phyloP scores from a whole-genome alignment of 1,140 invertebrate species.

The Dysdera silvatica region DNA sequence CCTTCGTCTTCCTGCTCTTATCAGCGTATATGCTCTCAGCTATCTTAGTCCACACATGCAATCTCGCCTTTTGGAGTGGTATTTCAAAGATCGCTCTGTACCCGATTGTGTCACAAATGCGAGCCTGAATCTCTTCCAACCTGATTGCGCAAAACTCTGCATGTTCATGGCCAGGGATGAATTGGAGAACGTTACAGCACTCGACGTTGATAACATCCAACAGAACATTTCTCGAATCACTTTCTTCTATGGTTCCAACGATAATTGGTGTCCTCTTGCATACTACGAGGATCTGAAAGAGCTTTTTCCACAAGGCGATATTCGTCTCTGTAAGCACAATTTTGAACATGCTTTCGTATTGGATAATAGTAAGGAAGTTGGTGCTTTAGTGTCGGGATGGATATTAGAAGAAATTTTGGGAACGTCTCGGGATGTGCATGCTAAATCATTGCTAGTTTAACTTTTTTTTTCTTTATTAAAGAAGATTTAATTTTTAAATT shows the following conservation, averaged over 20 bases:
- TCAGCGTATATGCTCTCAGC: slow-evolving; percentile 53
- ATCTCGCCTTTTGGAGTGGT: slow-evolving; percentile 37
- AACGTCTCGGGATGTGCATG: slow-evolving; percentile 25
- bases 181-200: slow-evolving; percentile 42
- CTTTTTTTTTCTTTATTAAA: background rate
- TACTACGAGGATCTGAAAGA: slow-evolving; percentile 56
- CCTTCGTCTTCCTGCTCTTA: slow-evolving; percentile 50
- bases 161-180: slow-evolving; percentile 46
- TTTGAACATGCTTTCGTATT: slow-evolving; percentile 70
- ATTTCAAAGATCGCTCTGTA: slow-evolving; percentile 34
- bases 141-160: slow-evolving; percentile 44
- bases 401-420: slow-evolving; percentile 40
- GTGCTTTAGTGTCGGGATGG: slow-evolving; percentile 51
- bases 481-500: background rate
- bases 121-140: slow-evolving; percentile 39
- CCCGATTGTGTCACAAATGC: slow-evolving; percentile 41
- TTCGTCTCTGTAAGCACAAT: slow-evolving; percentile 55
- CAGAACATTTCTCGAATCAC: slow-evolving; percentile 49
- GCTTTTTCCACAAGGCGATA: slow-evolving; percentile 54
- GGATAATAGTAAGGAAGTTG: slow-evolving; percentile 53
- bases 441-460: slow-evolving; percentile 29
- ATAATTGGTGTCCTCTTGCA: slow-evolving; percentile 63
- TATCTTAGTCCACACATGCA: slow-evolving; percentile 49
- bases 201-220: slow-evolving; percentile 42
- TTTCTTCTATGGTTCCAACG: slow-evolving; percentile 65